Evolutionary conservation across 2,113 vertebrate genomes (phyloP).

Genomic region (Nyctibius bracteatus): DNA sequence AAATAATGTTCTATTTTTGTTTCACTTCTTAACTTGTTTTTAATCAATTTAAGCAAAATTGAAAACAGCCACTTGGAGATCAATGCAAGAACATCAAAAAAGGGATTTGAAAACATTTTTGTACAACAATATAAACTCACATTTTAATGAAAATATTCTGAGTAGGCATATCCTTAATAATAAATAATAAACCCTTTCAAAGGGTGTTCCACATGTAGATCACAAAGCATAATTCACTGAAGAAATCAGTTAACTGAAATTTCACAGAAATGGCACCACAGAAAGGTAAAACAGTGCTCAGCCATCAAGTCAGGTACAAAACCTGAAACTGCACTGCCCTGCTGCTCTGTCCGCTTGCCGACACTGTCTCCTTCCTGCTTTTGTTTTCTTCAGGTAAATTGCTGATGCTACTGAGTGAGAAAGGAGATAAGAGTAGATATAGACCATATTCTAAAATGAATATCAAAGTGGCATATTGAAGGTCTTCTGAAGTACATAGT

Average conservation of each 20-base stretch:
- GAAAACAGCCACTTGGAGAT: not conserved
- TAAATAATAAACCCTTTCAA: not conserved
- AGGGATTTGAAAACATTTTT: not conserved
- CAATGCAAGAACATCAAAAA: not conserved
- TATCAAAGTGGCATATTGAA: not conserved
- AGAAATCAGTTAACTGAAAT: not conserved
- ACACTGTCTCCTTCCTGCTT: not conserved
- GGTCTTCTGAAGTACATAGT: not conserved
- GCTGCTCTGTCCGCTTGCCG: not conserved
- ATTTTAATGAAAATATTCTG: not conserved
- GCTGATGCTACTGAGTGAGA: not conserved
- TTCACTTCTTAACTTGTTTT: not conserved
- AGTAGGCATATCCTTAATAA: not conserved
- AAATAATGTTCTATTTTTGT: not conserved
- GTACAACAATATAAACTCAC: not conserved
- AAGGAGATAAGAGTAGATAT: not conserved
- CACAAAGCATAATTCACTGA: not conserved
- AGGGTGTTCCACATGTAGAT: not conserved
- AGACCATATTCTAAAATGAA: not conserved
- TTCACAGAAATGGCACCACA: not conserved
- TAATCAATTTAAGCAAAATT: not conserved
- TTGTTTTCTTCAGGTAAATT: not conserved
- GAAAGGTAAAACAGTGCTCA: not conserved
- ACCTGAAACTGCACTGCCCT: not conserved
- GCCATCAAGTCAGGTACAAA: not conserved